Conservation (phyloP, 2,113 vertebrate genomes). For the Miniopterus natalensis region DNA sequence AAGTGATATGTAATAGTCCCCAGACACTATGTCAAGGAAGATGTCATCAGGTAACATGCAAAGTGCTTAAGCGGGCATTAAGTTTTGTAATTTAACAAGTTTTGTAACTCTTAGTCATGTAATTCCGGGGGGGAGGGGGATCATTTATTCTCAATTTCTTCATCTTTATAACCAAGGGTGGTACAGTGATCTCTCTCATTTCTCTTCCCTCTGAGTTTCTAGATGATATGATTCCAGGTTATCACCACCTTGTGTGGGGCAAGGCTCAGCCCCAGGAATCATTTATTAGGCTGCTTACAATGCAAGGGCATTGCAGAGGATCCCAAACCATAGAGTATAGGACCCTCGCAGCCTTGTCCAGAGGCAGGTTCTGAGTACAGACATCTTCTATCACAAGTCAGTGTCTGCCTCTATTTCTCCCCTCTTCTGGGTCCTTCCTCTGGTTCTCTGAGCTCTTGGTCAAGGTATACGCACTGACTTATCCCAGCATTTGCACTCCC, state of each 20-base stretch:
- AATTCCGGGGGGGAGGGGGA: background rate
- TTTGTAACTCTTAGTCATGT: background rate
- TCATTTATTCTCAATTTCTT: background rate
- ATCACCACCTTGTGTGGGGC: background rate
- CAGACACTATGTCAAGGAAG: background rate
- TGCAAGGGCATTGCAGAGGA: background rate
- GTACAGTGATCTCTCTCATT: background rate
- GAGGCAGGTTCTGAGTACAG: background rate
- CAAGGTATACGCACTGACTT: background rate
- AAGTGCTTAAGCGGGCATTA: background rate
- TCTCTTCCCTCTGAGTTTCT: background rate
- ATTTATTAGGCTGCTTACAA: background rate
- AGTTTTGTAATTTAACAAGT: background rate
- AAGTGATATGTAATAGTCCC: background rate
- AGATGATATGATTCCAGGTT: background rate
- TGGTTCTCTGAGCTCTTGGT: background rate
- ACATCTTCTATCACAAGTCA: background rate
- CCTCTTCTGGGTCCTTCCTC: background rate
- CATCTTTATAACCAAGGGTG: background rate
- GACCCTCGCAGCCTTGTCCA: background rate
- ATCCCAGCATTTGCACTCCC: background rate
- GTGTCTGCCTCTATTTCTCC: background rate
- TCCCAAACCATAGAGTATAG: background rate
- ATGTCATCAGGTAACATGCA: fast-evolving
- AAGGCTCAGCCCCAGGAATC: too few species aligned